phyloP scores from a whole-genome alignment of 2,888 invertebrate species.

The Hermaeophaga mercurialis region DNA sequence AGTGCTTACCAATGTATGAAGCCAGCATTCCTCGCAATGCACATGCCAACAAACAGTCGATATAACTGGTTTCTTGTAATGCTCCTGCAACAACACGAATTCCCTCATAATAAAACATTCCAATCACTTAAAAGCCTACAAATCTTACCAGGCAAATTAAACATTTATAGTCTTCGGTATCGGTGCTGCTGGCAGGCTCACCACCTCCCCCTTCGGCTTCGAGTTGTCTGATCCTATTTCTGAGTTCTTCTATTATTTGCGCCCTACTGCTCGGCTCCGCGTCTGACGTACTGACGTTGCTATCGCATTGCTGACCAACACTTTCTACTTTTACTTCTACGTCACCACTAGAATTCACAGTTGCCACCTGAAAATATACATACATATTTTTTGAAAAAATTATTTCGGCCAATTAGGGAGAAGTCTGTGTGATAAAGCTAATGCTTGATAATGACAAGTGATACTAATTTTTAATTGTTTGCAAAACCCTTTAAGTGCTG shows the following conservation, averaged over 20 bases:
- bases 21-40: slow-evolving; percentile 74
- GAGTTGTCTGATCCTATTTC: slow-evolving; percentile 62
- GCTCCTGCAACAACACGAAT: slow-evolving; percentile 60
- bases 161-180: slow-evolving; percentile 69
- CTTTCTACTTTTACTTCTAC: slow-evolving; percentile 54
- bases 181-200: slow-evolving; percentile 30
- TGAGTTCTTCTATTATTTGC: slow-evolving; percentile 63
- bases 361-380: slow-evolving; percentile 48
- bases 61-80: slow-evolving; percentile 68
- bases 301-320: slow-evolving; percentile 55
- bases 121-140: slow-evolving; percentile 33
- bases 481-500: too few relatives aligned
- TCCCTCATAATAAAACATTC: slow-evolving; percentile 17
- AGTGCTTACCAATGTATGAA: slow-evolving; percentile 64
- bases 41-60: slow-evolving; percentile 75
- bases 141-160: slow-evolving; percentile 74
- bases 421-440: too few relatives aligned
- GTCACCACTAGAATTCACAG: slow-evolving; percentile 57
- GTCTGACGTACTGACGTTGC: slow-evolving; percentile 59
- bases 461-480: too few relatives aligned
- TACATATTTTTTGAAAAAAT: too few relatives aligned
- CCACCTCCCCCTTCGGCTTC: slow-evolving; percentile 57
- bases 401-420: too few relatives aligned
- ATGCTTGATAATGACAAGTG: too few relatives aligned
- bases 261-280: slow-evolving; percentile 58